A percentile compares a stretch with the other conserved stretches of the same genome.
Conservation (phyloP, 2,113 vertebrate species). For the Sinocyclocheilus rhinocerous region DNA sequence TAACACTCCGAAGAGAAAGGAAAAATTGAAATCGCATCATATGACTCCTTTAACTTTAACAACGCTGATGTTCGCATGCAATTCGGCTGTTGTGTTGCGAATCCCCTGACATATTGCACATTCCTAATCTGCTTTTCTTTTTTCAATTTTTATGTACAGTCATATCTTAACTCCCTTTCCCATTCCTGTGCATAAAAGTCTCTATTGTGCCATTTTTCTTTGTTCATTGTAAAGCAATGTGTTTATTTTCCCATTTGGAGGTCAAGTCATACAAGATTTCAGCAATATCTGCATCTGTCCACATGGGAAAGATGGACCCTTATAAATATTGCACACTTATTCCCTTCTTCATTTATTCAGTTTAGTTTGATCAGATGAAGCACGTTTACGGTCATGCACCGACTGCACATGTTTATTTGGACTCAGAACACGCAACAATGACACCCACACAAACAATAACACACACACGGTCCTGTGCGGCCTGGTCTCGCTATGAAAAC, state of each 20-base stretch:
- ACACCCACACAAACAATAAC: slow-evolving; percentile 60
- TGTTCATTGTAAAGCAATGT: slow-evolving; percentile 27
- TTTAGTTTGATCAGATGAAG: slow-evolving; percentile 46
- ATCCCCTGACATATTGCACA: not conserved
- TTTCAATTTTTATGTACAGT: not conserved
- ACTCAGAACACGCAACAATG: slow-evolving; percentile 51
- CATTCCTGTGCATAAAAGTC: not conserved
- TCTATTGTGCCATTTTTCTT: slow-evolving; percentile 19
- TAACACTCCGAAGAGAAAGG: too few relatives aligned
- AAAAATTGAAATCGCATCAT: too few relatives aligned
- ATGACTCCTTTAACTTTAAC: too few relatives aligned
- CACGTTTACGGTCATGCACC: slow-evolving; percentile 52
- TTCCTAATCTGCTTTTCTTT: not conserved
- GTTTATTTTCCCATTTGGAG: slow-evolving; percentile 31
- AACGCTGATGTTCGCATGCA: not conserved
- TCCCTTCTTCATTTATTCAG: not conserved
- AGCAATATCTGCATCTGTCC: not conserved
- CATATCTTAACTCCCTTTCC: not conserved
- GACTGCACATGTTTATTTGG: slow-evolving; percentile 73
- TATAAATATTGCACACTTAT: not conserved
- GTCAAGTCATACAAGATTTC: not conserved
- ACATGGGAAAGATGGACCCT: not conserved
- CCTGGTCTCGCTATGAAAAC: slow-evolving; percentile 64
- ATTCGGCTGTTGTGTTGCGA: not conserved
- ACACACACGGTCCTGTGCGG: too few relatives aligned